Conservation (phyloP, 2,888 invertebrate species). For the Parnassius mnemosyne region DNA sequence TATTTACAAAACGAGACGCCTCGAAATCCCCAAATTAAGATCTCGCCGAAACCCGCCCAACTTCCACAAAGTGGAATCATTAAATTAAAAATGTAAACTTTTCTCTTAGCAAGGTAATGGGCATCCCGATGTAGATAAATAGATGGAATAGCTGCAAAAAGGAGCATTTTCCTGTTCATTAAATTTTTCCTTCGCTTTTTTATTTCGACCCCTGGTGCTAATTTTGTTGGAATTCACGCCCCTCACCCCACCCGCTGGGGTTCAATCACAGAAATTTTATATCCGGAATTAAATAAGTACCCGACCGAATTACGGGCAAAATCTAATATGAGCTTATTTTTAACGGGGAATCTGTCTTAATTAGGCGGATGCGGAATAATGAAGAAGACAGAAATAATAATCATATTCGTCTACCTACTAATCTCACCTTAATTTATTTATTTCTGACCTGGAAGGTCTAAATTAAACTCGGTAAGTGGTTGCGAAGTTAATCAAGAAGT, state of each 20-base stretch:
- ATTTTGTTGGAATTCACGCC: constrained; percentile 82
- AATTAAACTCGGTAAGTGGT: constrained; percentile 15
- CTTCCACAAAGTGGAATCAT: constrained; percentile 82
- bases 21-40: constrained; percentile 81
- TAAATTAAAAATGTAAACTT: constrained; percentile 82
- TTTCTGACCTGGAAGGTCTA: constrained; percentile 2
- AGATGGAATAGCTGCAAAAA: constrained; percentile 81
- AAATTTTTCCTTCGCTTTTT: constrained; percentile 81
- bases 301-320: constrained; percentile 72
- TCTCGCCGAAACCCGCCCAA: constrained; percentile 80
- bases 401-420: constrained; percentile 9
- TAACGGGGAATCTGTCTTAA: constrained; percentile 61
- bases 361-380: constrained; percentile 54
- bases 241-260: constrained; percentile 76
- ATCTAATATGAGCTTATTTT: constrained; percentile 77
- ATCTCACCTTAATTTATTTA: constrained; percentile 6
- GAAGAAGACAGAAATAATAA: constrained; percentile 20
- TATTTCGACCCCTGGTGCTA: constrained; percentile 82
- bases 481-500: constrained; percentile 59
- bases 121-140: constrained; percentile 81
- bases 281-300: constrained; percentile 82
- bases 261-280: constrained; percentile 82
- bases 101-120: constrained; percentile 82
- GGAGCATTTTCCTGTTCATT: constrained; percentile 82
- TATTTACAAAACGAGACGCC: constrained; percentile 82